phyloP scores from a whole-genome alignment of 2,113 vertebrate genomes.

The Mionectes macconnelli region DNA sequence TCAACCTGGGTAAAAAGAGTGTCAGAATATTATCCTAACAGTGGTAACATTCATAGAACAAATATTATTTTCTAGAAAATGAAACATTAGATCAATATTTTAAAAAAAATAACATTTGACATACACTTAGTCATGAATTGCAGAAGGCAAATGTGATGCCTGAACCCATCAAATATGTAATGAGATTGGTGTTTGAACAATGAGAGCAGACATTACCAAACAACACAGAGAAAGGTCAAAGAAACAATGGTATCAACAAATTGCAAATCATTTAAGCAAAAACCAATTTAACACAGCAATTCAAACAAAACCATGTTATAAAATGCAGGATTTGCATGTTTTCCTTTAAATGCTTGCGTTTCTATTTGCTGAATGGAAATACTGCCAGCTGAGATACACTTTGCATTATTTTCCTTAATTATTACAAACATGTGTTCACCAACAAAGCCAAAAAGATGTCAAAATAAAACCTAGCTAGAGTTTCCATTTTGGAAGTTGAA shows the following conservation, averaged over 20 bases:
- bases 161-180: conserved; percentile 62
- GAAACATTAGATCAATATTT: not conserved
- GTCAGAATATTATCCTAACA: not conserved
- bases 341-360: conserved; percentile 21
- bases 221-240: conserved; percentile 66
- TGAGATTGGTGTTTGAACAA: conserved; percentile 65
- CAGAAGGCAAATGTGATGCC: conserved; percentile 68
- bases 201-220: conserved; percentile 72
- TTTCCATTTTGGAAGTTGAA: not conserved
- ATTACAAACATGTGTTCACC: not conserved
- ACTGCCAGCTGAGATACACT: not conserved
- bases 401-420: not conserved
- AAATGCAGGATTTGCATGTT: not conserved
- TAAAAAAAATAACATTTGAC: not conserved
- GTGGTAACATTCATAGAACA: not conserved
- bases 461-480: not conserved
- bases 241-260: conserved; percentile 58
- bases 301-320: not conserved
- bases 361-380: conserved; percentile 18
- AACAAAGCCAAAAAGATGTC: not conserved
- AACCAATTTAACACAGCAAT: conserved; percentile 7
- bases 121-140: conserved; percentile 28
- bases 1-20: not conserved
- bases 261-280: conserved; percentile 41
- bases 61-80: not conserved